These are phyloP conservation scores for Alitta virens DNA, from an alignment of 2,888 invertebrate genomes.

Conservation along the genomic window DNA sequence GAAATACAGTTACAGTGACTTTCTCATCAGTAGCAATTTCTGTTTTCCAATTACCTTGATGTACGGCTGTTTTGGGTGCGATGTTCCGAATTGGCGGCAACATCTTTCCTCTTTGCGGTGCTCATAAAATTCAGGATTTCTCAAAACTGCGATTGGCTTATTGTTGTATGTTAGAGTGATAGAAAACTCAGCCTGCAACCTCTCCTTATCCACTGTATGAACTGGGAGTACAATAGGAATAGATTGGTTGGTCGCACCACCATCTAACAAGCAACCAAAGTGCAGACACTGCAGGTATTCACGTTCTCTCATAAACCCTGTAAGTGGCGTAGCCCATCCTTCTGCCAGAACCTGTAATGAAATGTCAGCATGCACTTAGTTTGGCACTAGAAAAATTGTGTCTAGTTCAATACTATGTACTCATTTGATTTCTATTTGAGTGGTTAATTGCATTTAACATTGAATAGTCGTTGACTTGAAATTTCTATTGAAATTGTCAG, in stretches of 20 bases:
- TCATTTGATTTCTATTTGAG: too few relatives aligned
- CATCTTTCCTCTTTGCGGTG: constrained; percentile 93
- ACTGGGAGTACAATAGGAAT: constrained; percentile 91
- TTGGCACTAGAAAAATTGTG: too few relatives aligned
- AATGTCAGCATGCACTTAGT: too few relatives aligned
- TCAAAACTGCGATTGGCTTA: constrained; percentile 56
- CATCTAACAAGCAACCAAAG: constrained; percentile 78
- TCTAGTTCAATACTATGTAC: too few relatives aligned
- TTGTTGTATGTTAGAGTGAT: constrained; percentile 57
- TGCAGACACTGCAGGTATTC: constrained; percentile 90
- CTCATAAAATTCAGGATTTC: constrained; percentile 82
- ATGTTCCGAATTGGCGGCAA: constrained; percentile 88
- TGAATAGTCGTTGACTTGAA: too few relatives aligned
- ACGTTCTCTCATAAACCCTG: constrained; percentile 95
- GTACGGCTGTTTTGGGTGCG: constrained; percentile 82
- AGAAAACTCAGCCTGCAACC: constrained; percentile 65
- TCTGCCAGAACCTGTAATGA: constrained; percentile 72
- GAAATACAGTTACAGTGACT: too few relatives aligned
- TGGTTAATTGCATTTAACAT: too few relatives aligned
- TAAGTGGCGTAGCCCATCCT: constrained; percentile 96
- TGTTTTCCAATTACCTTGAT: constrained; percentile 72
- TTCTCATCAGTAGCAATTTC: too few relatives aligned
- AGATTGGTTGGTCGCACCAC: constrained; percentile 84
- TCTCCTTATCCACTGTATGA: constrained; percentile 67
- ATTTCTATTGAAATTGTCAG: too few relatives aligned